A percentile compares a stretch with the other conserved stretches of the same genome.
Evolutionary conservation across 92 coral and sea anemone species (phyloP).

Genomic region (Palythoa heliodiscus): DNA sequence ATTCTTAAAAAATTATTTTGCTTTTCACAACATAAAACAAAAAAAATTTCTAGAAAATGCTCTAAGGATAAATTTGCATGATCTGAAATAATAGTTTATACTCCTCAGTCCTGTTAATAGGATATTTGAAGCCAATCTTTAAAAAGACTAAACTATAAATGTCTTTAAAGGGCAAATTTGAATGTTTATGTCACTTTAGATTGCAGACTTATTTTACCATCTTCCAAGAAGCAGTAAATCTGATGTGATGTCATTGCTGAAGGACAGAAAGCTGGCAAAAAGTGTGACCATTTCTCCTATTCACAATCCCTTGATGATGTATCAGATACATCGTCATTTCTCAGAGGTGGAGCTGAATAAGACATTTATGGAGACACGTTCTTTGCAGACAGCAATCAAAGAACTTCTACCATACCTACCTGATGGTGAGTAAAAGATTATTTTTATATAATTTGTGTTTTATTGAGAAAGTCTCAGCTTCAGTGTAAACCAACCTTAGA

Average conservation of each 20-base stretch:
- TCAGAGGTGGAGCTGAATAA: constrained; percentile 87
- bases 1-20: too few relatives aligned
- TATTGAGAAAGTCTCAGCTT: neutral
- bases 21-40: too few relatives aligned
- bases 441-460: neutral
- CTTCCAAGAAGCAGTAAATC: constrained; percentile 58
- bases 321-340: constrained; percentile 88
- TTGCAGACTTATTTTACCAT: constrained; percentile 76
- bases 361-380: constrained; percentile 89
- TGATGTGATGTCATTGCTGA: constrained; percentile 55
- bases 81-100: too few relatives aligned
- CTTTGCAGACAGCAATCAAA: constrained; percentile 88
- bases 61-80: too few relatives aligned
- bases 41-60: too few relatives aligned
- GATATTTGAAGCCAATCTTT: neutral
- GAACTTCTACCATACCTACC: constrained; percentile 88
- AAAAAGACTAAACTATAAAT: neutral
- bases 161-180: neutral
- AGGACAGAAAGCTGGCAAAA: constrained; percentile 69
- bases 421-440: constrained; percentile 65
- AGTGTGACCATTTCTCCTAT: constrained; percentile 71
- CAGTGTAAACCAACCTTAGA: too few relatives aligned
- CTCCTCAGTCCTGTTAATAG: neutral
- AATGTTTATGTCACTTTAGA: constrained; percentile 41
- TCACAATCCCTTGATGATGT: constrained; percentile 67